Base-by-base conservation (phyloP, 2,888 invertebrate genomes). In the Hofmannophila pseudospretella region DNA sequence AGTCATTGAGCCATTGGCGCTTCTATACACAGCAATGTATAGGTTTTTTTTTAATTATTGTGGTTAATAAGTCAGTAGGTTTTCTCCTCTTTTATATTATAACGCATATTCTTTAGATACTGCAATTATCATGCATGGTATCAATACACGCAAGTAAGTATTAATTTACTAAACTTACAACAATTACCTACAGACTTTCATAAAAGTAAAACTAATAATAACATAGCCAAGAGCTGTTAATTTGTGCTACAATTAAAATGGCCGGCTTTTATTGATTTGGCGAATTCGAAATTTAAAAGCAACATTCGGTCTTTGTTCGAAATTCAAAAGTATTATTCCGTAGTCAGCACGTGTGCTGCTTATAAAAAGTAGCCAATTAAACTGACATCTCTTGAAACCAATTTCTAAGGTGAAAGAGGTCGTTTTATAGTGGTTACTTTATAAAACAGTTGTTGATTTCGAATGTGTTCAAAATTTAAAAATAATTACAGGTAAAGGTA, bases 391-490 rank as follows among this genome's bases (percentile, higher is more conserved):
- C 11, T n/a, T n/a, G 23, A 1, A 23, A n/a, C 23, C n/a, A n/a
- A 7, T 8, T 7, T 8, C 10, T 12, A 49, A 47, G 47, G 38
- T 32, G 41, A 28, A 38, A 47, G 41, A 44, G 66, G 30, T 53
- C 67, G 55, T 51, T 49, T 47, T 57, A 58, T 39, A 48, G 38
- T 65, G 62, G 67, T 39, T 43, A 51, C 41, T 51, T 62, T 55
- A 58, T 53, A 62, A 58, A 71, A 67, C 74, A 75, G 77, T 76
- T 79, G 77, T 74, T 69, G 70, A 76, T 67, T 68, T 67, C 60
- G 60, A 68, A 73, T 62, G 57, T 50, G 30, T 30, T 14, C 9
- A n/a, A 23, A 60, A 59, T 57, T 58, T 41, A 23, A 45, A 66
- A 70, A 67, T 75, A 75, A 78, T 78, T 74, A 68, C 57, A 14